Conservation (phyloP, 2,888 invertebrate genomes). For the Drosophila cognata region DNA sequence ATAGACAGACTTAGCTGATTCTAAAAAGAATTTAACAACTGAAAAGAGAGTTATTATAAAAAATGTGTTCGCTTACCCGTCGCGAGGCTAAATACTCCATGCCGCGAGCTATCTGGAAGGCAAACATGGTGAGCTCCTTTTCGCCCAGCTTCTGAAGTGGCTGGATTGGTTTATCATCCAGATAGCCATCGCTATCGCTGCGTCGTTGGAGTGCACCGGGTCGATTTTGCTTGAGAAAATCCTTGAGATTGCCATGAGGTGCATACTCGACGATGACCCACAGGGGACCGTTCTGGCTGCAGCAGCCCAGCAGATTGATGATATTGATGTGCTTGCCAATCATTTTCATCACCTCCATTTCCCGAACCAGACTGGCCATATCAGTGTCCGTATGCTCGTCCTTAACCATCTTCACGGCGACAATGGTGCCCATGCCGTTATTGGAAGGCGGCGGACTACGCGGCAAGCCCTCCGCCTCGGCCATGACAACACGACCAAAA, state of each 20-base stretch:
- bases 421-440: slow-evolving; percentile 87
- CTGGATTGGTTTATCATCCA: slow-evolving; percentile 62
- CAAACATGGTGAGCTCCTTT: slow-evolving; percentile 97
- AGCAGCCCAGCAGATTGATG: slow-evolving; percentile 97
- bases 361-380: slow-evolving; percentile 97
- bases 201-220: slow-evolving; percentile 68
- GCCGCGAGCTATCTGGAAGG: slow-evolving; percentile 98
- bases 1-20: neutral
- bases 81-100: slow-evolving; percentile 99
- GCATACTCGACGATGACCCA: slow-evolving; percentile 96
- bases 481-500: slow-evolving; percentile 98
- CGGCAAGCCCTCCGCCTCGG: slow-evolving; percentile 88
- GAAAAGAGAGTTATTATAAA: neutral
- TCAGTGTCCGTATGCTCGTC: slow-evolving; percentile 98
- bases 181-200: slow-evolving; percentile 75
- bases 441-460: slow-evolving; percentile 50
- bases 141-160: slow-evolving; percentile 88
- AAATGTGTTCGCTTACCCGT: slow-evolving; percentile 85
- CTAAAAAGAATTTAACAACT: neutral
- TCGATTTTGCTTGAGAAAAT: slow-evolving; percentile 94
- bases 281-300: slow-evolving; percentile 95
- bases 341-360: slow-evolving; percentile 99
- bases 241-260: slow-evolving; percentile 96
- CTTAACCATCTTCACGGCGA: slow-evolving; percentile 99
- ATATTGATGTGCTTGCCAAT: slow-evolving; percentile 99